Evolutionary conservation across 2,888 invertebrate species (phyloP).

Genomic region (Argyra leucocephala): DNA sequence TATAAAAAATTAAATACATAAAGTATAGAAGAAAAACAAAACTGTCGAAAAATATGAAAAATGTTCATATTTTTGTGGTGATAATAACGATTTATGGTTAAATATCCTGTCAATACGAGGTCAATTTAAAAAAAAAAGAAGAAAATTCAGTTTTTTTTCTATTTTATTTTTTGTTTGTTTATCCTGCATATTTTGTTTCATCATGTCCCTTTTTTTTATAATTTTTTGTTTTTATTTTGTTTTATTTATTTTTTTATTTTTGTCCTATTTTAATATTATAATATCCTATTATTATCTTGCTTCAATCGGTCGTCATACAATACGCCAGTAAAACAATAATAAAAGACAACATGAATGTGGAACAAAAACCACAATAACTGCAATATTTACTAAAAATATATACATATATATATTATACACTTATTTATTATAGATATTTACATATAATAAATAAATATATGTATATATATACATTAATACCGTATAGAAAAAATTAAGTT

Average conservation of each 20-base stretch:
- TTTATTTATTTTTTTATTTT: too few species aligned
- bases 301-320: neutral
- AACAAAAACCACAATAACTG: too few species aligned
- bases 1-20: neutral
- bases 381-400: too few species aligned
- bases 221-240: neutral
- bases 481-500: too few species aligned
- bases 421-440: too few species aligned
- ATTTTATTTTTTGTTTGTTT: neutral
- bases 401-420: too few species aligned
- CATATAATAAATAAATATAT: too few species aligned
- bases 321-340: too few species aligned
- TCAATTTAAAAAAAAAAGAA: slow-evolving; percentile 10
- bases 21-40: neutral
- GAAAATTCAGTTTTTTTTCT: neutral
- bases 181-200: neutral
- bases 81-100: slow-evolving; percentile 18
- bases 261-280: neutral
- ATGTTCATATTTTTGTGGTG: slow-evolving; percentile 6
- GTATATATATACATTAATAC: too few species aligned
- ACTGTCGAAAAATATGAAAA: slow-evolving; percentile 1
- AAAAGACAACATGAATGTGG: too few species aligned
- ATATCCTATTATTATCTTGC: neutral
- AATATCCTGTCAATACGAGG: slow-evolving; percentile 15
- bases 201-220: neutral